phyloP scores from a whole-genome alignment of 1,140 invertebrate species.

The Drosophila subpulchrella region DNA sequence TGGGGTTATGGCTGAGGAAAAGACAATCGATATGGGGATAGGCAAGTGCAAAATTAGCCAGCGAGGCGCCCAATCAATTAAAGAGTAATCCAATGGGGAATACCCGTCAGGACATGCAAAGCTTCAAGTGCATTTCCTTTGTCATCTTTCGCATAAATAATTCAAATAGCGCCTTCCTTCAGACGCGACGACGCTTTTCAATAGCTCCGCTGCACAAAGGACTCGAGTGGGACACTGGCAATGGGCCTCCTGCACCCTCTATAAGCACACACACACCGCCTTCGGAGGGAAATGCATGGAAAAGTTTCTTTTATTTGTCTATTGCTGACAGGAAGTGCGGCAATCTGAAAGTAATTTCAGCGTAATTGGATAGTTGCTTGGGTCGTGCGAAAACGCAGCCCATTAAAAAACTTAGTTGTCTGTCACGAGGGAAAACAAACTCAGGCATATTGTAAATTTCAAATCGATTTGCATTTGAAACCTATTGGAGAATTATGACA shows the following conservation, averaged over 20 bases:
- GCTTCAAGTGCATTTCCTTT: constrained; percentile 37
- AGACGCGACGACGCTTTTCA: constrained; percentile 20
- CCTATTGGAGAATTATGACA: background rate
- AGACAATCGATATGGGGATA: constrained; percentile 12
- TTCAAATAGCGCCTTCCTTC: constrained; percentile 43
- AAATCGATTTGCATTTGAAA: background rate
- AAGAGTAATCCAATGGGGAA: constrained; percentile 17
- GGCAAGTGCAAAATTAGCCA: background rate
- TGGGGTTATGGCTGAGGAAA: background rate
- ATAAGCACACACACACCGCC: constrained; percentile 3
- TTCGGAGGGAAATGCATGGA: constrained; percentile 14
- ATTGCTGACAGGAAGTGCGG: constrained; percentile 40
- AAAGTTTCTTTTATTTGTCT: constrained; percentile 58
- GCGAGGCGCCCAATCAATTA: constrained; percentile 30
- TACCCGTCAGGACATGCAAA: background rate
- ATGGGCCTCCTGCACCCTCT: background rate
- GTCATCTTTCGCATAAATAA: constrained; percentile 53
- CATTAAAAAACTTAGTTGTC: constrained; percentile 2
- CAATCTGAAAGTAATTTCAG: constrained; percentile 53
- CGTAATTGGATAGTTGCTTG: constrained; percentile 53
- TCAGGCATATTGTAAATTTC: background rate
- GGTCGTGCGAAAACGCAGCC: constrained; percentile 20
- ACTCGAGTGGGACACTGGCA: constrained; percentile 19
- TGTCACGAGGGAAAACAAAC: too few species aligned
- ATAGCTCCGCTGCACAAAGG: constrained; percentile 20